phyloP scores from a whole-genome alignment of 2,888 invertebrate species.

The Alloplasta piceator region DNA sequence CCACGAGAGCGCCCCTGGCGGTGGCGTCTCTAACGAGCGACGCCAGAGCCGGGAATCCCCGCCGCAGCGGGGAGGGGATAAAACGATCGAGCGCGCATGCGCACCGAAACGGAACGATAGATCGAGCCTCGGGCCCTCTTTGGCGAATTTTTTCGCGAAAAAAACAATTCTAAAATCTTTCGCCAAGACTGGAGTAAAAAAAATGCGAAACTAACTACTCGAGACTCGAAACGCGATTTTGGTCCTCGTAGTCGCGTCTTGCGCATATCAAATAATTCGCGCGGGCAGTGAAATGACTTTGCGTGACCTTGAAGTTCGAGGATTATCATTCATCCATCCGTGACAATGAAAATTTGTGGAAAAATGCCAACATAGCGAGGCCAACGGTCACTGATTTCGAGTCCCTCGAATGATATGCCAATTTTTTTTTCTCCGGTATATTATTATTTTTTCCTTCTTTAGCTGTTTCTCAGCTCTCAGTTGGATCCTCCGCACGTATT shows the following conservation, averaged over 20 bases:
- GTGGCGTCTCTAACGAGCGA: conserved; percentile 50
- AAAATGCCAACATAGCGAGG: conserved; percentile 38
- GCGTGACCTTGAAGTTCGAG: conserved; percentile 10
- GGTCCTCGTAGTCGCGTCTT: conserved; percentile 52
- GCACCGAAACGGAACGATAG: conserved; percentile 52
- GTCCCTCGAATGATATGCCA: conserved; percentile 62
- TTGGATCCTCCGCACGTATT: conserved; percentile 24
- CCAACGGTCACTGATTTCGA: conserved; percentile 21
- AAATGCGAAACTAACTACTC: background rate
- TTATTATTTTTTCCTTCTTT: conserved; percentile 23
- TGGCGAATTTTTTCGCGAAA: conserved; percentile 37
- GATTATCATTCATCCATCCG: background rate
- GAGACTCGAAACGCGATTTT: conserved; percentile 29
- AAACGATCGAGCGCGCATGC: conserved; percentile 52
- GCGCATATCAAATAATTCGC: conserved; percentile 41
- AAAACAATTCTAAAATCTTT: background rate
- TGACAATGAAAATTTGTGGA: conserved; percentile 10
- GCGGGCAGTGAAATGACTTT: conserved; percentile 56
- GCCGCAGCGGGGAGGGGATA: conserved; percentile 31
- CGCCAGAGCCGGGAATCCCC: conserved; percentile 27
- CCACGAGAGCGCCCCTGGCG: no score
- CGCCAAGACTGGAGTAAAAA: background rate
- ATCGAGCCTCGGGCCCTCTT: conserved; percentile 34
- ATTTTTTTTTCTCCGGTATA: conserved; percentile 35
- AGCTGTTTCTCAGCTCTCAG: conserved; percentile 21